Conservation (phyloP, 2,797 vertebrate species). For the Cirrhinus mrigala region DNA sequence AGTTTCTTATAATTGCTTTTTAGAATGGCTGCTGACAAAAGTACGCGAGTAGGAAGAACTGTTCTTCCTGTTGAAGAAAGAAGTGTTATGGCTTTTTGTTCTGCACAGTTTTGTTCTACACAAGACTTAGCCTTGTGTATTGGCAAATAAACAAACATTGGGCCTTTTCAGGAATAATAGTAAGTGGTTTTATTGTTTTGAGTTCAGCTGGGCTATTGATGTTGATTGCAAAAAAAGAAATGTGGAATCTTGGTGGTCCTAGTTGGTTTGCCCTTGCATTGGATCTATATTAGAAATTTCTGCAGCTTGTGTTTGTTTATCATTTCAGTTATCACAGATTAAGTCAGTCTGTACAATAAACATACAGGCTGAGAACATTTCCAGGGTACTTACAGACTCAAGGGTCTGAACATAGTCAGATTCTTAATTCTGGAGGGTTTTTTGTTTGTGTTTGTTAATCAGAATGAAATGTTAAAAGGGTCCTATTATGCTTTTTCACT, state of each 20-base stretch:
- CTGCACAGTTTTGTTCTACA: background rate
- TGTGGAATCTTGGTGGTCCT: conserved; percentile 15
- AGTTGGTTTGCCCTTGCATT: conserved; percentile 33
- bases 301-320: background rate
- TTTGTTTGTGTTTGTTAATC: too few relatives aligned
- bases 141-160: background rate
- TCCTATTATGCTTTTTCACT: too few relatives aligned
- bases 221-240: background rate
- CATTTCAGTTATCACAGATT: conserved; percentile 47
- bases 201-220: conserved; percentile 30
- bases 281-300: background rate
- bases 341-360: too few relatives aligned
- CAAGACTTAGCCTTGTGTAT: background rate
- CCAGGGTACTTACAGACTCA: too few relatives aligned
- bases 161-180: conserved; percentile 6
- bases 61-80: background rate
- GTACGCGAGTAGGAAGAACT: conserved; percentile 2
- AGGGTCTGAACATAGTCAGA: too few relatives aligned
- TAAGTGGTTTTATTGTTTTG: conserved; percentile 23
- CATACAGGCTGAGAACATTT: too few relatives aligned
- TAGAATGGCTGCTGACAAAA: conserved; percentile 20
- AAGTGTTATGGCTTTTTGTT: background rate
- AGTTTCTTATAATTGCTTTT: conserved; percentile 27
- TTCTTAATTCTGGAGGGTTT: too few relatives aligned
- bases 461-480: too few relatives aligned